Conservation (phyloP, 2,113 vertebrate genomes). For the Todiramphus saurophagus region DNA sequence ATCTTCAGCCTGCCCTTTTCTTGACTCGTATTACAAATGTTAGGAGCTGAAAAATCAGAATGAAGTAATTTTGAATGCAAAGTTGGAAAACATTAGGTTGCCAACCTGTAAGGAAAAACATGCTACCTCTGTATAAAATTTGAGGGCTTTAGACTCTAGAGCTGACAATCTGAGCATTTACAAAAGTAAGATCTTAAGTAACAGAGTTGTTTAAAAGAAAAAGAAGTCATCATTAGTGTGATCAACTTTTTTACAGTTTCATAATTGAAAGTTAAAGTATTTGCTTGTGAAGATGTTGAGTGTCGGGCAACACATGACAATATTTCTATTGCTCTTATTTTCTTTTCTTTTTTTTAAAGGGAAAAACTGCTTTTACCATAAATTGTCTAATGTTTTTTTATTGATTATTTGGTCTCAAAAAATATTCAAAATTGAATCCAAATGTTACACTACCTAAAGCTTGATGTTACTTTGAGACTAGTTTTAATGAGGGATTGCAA, state of each 20-base stretch:
- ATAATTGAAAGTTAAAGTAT: not conserved
- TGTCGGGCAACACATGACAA: constrained; percentile 26
- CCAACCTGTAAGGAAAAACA: not conserved
- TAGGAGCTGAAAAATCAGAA: not conserved
- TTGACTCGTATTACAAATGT: constrained; percentile 9
- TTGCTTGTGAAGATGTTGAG: constrained; percentile 39
- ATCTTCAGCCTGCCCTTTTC: constrained; percentile 23
- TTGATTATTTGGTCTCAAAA: constrained; percentile 51
- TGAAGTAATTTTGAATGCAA: not conserved
- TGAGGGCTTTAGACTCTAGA: not conserved
- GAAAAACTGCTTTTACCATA: not conserved
- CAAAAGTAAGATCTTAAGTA: not conserved
- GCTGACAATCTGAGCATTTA: not conserved
- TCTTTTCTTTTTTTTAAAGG: constrained; percentile 32
- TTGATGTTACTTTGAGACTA: constrained; percentile 70
- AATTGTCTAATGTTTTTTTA: constrained; percentile 20
- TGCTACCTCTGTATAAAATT: not conserved
- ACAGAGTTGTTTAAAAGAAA: not conserved
- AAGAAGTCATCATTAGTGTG: not conserved
- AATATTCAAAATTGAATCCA: constrained; percentile 64
- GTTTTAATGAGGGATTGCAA: constrained; percentile 74
- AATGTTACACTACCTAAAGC: constrained; percentile 60
- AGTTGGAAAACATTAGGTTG: not conserved
- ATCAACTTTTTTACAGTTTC: not conserved
- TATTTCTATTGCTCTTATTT: constrained; percentile 53